phyloP scores from a whole-genome alignment of 2,888 invertebrate genomes.

The Neuroscelio doddi region DNA sequence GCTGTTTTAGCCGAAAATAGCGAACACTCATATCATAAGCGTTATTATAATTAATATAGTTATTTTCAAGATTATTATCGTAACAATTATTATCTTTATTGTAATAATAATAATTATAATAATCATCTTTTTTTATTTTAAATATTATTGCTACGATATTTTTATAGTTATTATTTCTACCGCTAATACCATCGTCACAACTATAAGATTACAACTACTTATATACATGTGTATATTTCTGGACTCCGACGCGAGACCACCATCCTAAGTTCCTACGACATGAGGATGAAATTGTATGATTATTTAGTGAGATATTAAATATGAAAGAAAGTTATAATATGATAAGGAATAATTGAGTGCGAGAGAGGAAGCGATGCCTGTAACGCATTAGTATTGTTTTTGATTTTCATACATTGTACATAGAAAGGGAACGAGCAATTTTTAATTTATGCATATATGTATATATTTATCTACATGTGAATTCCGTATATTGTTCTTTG shows the following conservation, averaged over 20 bases:
- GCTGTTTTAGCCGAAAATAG: slow-evolving; percentile 35
- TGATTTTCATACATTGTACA: slow-evolving; percentile 63
- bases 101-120: slow-evolving; percentile 38
- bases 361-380: slow-evolving; percentile 48
- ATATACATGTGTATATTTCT: slow-evolving; percentile 49
- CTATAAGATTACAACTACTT: slow-evolving; percentile 17
- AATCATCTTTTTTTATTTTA: too few relatives aligned
- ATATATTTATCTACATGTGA: slow-evolving; percentile 64
- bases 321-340: slow-evolving; percentile 1
- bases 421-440: slow-evolving; percentile 63
- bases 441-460: slow-evolving; percentile 65
- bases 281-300: slow-evolving; percentile 55
- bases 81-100: slow-evolving; percentile 27
- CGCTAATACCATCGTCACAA: slow-evolving; percentile 10
- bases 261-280: slow-evolving; percentile 69
- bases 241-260: slow-evolving; percentile 58
- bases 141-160: too few relatives aligned
- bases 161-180: background rate
- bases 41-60: slow-evolving; percentile 36
- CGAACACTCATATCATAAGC: slow-evolving; percentile 36
- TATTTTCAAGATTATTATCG: slow-evolving; percentile 34
- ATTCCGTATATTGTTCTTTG: slow-evolving; percentile 55
- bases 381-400: slow-evolving; percentile 58
- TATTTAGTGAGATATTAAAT: slow-evolving; percentile 27
- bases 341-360: slow-evolving; percentile 1